A percentile compares a stretch with the other conserved stretches of the same genome.
phyloP scores from a whole-genome alignment of 2,888 invertebrate genomes.

The Dione vanillae region DNA sequence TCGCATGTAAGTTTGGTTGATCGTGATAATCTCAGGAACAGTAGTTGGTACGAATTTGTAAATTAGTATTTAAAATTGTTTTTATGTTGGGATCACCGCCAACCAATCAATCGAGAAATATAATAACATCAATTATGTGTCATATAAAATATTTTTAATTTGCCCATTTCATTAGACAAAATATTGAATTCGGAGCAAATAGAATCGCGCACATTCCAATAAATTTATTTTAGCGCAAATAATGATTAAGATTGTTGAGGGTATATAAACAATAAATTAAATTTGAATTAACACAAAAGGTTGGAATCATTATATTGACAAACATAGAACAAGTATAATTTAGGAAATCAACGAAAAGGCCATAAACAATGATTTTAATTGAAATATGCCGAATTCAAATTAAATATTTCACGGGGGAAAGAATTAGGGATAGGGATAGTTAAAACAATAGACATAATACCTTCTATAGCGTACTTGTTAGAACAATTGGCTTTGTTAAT shows the following conservation, averaged over 20 bases:
- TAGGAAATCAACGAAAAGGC: neutral
- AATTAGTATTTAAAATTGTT: too few relatives aligned
- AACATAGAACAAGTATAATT: neutral
- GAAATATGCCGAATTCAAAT: neutral
- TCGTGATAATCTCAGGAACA: too few relatives aligned
- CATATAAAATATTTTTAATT: too few relatives aligned
- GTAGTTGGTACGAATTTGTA: too few relatives aligned
- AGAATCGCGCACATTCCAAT: neutral
- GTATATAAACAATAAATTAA: neutral
- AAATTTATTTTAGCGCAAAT: neutral
- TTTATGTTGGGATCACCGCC: too few relatives aligned
- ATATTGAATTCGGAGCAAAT: too few relatives aligned
- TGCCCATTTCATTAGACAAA: too few relatives aligned
- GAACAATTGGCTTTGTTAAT: conserved; percentile 33
- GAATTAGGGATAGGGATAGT: neutral
- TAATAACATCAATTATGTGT: too few relatives aligned
- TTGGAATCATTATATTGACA: neutral
- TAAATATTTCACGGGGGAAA: neutral
- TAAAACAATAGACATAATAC: conserved; percentile 15
- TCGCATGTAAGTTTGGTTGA: too few relatives aligned
- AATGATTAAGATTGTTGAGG: neutral
- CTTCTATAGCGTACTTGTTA: neutral
- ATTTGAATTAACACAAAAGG: neutral
- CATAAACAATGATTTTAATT: neutral
- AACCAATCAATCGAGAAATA: too few relatives aligned